Evolutionary conservation across 2,888 invertebrate species (phyloP).

Genomic region (Steinernema carpocapsae): DNA sequence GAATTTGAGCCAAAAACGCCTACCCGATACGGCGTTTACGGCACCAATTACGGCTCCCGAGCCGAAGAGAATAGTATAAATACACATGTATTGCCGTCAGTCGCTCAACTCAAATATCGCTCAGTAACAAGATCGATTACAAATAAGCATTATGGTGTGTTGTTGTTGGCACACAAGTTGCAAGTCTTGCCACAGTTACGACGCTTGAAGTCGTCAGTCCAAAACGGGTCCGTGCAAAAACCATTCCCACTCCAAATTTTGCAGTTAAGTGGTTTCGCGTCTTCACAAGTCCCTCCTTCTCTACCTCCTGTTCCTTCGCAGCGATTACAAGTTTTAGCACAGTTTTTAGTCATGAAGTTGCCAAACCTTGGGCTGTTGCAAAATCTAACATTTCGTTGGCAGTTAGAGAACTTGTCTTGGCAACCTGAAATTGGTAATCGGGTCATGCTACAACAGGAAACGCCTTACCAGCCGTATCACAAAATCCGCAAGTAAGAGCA

Average conservation of each 20-base stretch:
- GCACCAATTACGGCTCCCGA: no score
- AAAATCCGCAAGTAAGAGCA: constrained; percentile 37
- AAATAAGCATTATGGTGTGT: background rate
- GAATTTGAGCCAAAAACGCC: no score
- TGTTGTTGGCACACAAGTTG: background rate
- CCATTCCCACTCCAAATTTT: background rate
- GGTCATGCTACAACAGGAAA: no score
- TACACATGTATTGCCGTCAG: background rate
- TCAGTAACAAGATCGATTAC: background rate
- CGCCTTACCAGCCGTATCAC: background rate
- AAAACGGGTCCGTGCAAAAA: background rate
- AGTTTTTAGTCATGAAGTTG: background rate
- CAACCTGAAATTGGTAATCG: background rate
- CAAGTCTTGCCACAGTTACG: background rate
- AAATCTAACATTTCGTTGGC: background rate
- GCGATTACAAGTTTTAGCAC: constrained; percentile 5
- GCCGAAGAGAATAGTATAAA: no score
- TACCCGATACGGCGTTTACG: no score
- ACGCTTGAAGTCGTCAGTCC: background rate
- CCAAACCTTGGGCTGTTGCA: background rate
- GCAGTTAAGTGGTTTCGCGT: background rate
- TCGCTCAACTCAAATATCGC: constrained; percentile 13
- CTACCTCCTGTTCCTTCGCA: background rate
- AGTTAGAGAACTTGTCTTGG: background rate
- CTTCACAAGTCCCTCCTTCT: background rate